Percentiles rank a stretch among this genome's conserved stretches.
Evolutionary conservation across 2,797 vertebrate species (phyloP).

Genomic region (Mormyrops attenuatus): DNA sequence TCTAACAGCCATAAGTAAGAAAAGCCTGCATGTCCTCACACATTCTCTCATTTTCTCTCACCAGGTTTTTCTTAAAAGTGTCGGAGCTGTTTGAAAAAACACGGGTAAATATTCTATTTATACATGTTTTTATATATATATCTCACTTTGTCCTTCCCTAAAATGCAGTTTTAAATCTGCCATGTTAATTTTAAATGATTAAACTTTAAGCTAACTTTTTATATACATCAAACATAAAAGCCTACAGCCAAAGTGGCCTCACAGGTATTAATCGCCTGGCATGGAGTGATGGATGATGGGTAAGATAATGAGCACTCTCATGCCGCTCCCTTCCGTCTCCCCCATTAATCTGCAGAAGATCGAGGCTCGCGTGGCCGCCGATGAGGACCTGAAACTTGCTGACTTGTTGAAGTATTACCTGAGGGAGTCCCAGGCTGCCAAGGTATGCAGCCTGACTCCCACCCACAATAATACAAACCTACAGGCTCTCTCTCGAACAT

Average conservation of each 20-base stretch:
- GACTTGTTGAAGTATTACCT: slow-evolving; percentile 96
- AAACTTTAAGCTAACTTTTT: not conserved
- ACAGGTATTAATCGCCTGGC: not conserved
- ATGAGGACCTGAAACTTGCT: slow-evolving; percentile 95
- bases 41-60: slow-evolving; percentile 2
- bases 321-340: not conserved
- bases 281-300: not conserved
- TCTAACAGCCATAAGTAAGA: not conserved
- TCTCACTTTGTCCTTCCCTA: not conserved
- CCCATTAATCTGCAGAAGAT: slow-evolving; percentile 75
- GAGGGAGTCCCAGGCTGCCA: slow-evolving; percentile 95
- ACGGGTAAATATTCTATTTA: slow-evolving; percentile 68
- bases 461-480: not conserved
- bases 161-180: not conserved
- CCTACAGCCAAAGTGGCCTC: not conserved
- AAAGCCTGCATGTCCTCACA: not conserved
- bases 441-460: slow-evolving; percentile 59
- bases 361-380: slow-evolving; percentile 89
- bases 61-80: slow-evolving; percentile 94
- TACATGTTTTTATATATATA: not conserved
- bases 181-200: not conserved
- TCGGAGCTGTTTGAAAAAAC: slow-evolving; percentile 97
- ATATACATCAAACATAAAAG: not conserved
- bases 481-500: not conserved
- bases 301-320: not conserved